Percentiles rank a stretch among this genome's conserved stretches.
phyloP scores from a whole-genome alignment of 2,888 invertebrate genomes.

The Drosophila mercatorum region DNA sequence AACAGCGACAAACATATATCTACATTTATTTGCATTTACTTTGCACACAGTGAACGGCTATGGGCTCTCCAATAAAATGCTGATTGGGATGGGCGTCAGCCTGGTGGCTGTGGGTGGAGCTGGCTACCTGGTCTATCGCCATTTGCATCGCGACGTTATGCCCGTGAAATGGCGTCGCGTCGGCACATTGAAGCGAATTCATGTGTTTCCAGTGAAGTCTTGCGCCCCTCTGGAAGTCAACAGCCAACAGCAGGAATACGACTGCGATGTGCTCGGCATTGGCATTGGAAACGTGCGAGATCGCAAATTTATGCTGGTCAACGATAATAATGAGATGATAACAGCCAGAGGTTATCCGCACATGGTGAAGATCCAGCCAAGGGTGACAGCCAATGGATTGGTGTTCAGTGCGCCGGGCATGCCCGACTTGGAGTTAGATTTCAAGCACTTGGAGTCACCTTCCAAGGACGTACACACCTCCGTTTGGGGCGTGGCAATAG shows the following conservation, averaged over 20 bases:
- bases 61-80: slow-evolving; percentile 31
- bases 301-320: slow-evolving; percentile 82
- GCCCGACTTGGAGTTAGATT: slow-evolving; percentile 85
- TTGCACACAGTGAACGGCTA: slow-evolving; percentile 11
- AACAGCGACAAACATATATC: neutral
- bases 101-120: slow-evolving; percentile 65
- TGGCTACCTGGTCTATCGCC: slow-evolving; percentile 69
- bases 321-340: slow-evolving; percentile 74
- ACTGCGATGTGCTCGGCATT: slow-evolving; percentile 79
- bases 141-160: slow-evolving; percentile 70
- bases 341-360: slow-evolving; percentile 82
- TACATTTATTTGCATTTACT: neutral
- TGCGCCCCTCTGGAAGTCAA: slow-evolving; percentile 68
- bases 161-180: slow-evolving; percentile 82
- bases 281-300: slow-evolving; percentile 70
- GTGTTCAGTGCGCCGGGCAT: slow-evolving; percentile 86
- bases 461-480: slow-evolving; percentile 83
- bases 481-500: slow-evolving; percentile 87
- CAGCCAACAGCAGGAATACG: slow-evolving; percentile 46
- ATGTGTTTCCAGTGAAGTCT: slow-evolving; percentile 82
- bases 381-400: slow-evolving; percentile 84
- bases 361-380: slow-evolving; percentile 73
- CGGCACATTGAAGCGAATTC: slow-evolving; percentile 73
- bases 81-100: slow-evolving; percentile 66
- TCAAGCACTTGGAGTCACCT: slow-evolving; percentile 81